Base-by-base conservation (phyloP, 1,140 invertebrate species). In the Lordiphosa stackelbergi region DNA sequence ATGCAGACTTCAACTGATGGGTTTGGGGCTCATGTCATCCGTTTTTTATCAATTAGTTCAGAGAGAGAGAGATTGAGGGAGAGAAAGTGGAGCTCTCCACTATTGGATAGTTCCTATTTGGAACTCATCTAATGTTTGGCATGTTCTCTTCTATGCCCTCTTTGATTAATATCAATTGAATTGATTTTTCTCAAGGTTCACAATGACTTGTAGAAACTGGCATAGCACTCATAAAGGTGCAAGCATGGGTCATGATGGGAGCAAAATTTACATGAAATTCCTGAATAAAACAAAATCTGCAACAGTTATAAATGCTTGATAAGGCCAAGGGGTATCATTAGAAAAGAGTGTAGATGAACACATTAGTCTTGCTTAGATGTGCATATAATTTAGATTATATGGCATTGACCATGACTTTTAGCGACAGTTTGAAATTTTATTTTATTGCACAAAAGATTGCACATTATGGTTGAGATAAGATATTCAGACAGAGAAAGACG, bases 101-200 rank as follows among this genome's bases (percentile, higher is more conserved):
- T 63, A 47, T 35, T 49, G 37, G 51, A 38, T 19, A 28, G 13
- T 49, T 36, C 34, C 11, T 48, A 24, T 24, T 34, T 9, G 12
- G 31, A 24, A 5, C 13, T 36, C 13, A 28, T 48, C 13, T 48
- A 41, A 37, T n/a, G 37, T 40, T 45, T 56, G 43, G 12, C 11
- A 51, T 38, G 37, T 56, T 53, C 62, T 60, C 56, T 71, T 36
- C 34, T 40, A 45, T 55, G 49, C 38, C 47, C 45, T 41, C 58
- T 46, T 69, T 66, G 66, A 83, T 83, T 77, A 73, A 83, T 59
- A 66, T 73, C 69, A 83, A 83, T 83, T 83, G 65, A 59, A 83
- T 84, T 66, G 78, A 83, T 83, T 81, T 64, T 73, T 40, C 68
- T 72, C 78, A 84, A 83, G 77, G 77, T 65, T 81, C 47, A 13